Evolutionary conservation across 1,140 invertebrate genomes (phyloP), one percentile per base, ranked within the genome.

Genomic region (Pseudomyrmex pallidus): DNA sequence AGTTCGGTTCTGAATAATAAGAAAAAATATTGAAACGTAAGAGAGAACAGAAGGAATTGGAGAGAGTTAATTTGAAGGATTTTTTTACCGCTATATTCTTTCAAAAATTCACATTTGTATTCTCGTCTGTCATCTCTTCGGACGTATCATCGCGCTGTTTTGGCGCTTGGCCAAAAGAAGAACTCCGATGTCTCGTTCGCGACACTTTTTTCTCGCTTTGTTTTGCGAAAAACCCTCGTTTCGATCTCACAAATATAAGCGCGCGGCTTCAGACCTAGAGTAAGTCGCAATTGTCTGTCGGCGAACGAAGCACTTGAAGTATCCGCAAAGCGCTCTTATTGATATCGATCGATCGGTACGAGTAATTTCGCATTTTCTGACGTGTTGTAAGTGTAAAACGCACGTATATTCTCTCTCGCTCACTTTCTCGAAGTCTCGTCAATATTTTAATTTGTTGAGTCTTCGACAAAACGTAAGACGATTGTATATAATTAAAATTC

Each of bases 271-370:
- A 70, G 44, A 15, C 20, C 4, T 1, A 2, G 2, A 2, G 2
- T 3, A 25, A 25, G 44, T 2, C 17, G 74, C 74, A 22, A 48
- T 78, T 78, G 44, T 50, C 44, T 54, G 22, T 25, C 46, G 67
- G 50, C 35, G 76, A 80, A 20, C 56, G 46, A 80, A 35, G 56
- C 46, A 72, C 66, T 70, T 80, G 66, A 72, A 48, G 46, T 59
- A 70, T 50, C 22, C 54, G 59, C 74, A 70, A 78, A 78, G 76
- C 76, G 4, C 22, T 72, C 22, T 44, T 46, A 80, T 78, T 48
- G 64, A 20, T 78, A 78, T 78, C 9, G 74, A 66, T 56, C 7
- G 46, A 48, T n/a, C 2, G 15, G 61, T 9, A n/a, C 44, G 61
- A 54, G 63, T 64, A 64, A 76, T 76, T 76, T 76, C 48, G 48